Conservation (phyloP, 2,113 vertebrate genomes). For the Thalassarche chlororhynchos region DNA sequence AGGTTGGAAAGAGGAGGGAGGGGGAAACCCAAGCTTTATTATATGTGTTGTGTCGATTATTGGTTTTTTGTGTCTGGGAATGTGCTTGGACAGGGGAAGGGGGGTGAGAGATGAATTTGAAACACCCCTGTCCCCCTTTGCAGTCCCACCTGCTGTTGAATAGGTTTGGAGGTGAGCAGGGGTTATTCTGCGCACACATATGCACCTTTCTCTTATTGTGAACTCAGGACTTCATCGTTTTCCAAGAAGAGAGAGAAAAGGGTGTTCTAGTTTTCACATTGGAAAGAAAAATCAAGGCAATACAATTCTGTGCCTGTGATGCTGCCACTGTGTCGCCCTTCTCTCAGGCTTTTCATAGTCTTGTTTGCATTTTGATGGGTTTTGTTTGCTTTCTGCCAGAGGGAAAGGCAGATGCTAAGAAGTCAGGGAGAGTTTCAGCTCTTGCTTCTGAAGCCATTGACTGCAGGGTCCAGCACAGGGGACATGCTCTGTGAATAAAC, state of each 20-base stretch:
- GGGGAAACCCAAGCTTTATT: background rate
- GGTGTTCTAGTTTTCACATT: background rate
- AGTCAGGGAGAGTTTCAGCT: background rate
- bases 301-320: background rate
- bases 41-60: background rate
- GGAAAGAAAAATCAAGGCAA: background rate
- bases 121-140: background rate
- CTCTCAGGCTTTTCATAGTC: background rate
- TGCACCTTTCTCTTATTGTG: background rate
- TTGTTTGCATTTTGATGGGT: background rate
- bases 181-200: background rate
- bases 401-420: background rate
- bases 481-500: background rate
- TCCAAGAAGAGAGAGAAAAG: background rate
- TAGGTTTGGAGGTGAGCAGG: background rate
- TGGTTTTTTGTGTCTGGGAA: background rate
- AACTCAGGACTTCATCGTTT: background rate
- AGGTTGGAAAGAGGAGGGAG: background rate
- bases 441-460: background rate
- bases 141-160: background rate
- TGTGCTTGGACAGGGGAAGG: background rate
- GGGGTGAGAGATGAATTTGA: background rate
- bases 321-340: background rate
- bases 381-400: background rate
- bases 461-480: background rate